Conservation (phyloP, 2,113 vertebrate species). For the Gymnogyps californianus region DNA sequence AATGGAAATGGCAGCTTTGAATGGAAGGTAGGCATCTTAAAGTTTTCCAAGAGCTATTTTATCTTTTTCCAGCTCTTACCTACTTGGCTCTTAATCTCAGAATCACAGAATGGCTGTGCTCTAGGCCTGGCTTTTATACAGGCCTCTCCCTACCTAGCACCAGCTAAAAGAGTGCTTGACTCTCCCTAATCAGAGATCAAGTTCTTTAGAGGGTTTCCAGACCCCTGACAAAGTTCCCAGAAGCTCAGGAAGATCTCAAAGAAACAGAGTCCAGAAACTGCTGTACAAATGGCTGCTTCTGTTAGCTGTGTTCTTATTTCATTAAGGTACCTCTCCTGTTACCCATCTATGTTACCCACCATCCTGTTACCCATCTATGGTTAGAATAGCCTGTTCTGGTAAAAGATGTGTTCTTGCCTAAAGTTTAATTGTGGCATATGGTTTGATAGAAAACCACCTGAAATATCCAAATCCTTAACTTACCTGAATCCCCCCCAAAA, state of each 20-base stretch:
- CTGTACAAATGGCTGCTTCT: background rate
- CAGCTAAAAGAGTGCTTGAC: background rate
- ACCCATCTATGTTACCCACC: background rate
- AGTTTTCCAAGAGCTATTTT: background rate
- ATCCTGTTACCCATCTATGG: background rate
- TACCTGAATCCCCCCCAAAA: background rate
- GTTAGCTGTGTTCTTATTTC: background rate
- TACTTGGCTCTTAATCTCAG: background rate
- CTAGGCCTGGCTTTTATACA: background rate
- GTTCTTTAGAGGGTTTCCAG: background rate
- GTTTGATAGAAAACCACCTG: background rate
- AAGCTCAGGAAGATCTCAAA: background rate
- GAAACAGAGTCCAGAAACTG: background rate
- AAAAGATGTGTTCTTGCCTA: background rate
- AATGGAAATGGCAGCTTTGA: background rate
- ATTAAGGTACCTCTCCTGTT: background rate
- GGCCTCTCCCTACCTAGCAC: background rate
- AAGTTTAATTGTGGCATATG: background rate
- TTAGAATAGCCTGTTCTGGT: background rate
- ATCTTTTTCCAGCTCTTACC: background rate
- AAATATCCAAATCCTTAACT: background rate
- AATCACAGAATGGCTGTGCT: background rate
- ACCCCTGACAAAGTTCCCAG: background rate
- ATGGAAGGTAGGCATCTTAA: background rate
- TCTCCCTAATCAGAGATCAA: background rate